Evolutionary conservation across 2,797 vertebrate species (phyloP).

Genomic region (Micropoecilia bifurca): DNA sequence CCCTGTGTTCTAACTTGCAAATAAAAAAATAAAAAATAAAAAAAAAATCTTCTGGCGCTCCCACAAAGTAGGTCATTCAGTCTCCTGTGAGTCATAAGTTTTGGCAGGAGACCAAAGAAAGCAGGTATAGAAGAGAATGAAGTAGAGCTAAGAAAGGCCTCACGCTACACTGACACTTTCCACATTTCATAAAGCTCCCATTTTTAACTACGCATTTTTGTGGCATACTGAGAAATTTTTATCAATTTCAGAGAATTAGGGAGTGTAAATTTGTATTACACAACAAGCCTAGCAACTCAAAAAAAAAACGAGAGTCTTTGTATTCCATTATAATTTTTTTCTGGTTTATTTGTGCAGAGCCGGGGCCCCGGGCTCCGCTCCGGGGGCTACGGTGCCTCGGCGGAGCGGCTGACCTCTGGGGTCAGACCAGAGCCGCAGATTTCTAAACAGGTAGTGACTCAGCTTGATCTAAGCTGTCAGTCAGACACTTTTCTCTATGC

Average conservation of each 20-base stretch:
- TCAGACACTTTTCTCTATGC: constrained; percentile 47
- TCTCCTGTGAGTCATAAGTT: constrained; percentile 83
- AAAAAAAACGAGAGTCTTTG: constrained; percentile 36
- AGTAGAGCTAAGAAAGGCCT: constrained; percentile 45
- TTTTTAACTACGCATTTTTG: constrained; percentile 41
- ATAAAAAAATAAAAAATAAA: constrained; percentile 50
- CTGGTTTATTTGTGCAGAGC: constrained; percentile 55
- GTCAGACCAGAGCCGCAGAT: constrained; percentile 61
- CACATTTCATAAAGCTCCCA: constrained; percentile 47
- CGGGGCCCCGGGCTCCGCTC: constrained; percentile 35
- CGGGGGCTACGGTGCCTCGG: constrained; percentile 43
- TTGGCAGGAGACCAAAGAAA: constrained; percentile 79
- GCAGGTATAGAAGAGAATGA: constrained; percentile 75
- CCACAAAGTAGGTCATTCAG: constrained; percentile 84
- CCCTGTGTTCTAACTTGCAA: constrained; percentile 70
- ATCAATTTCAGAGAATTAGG: constrained; percentile 36
- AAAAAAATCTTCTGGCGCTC: constrained; percentile 76
- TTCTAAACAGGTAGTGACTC: constrained; percentile 72
- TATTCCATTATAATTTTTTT: constrained; percentile 37
- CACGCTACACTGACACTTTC: constrained; percentile 57
- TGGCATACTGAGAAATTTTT: constrained; percentile 28
- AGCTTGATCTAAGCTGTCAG: constrained; percentile 54
- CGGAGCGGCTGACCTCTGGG: constrained; percentile 39
- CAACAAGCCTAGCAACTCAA: constrained; percentile 20
- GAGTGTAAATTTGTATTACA: constrained; percentile 31